Evolutionary conservation across 2,113 vertebrate genomes (phyloP), one percentile per base, ranked within the genome.

Genomic region (Opisthocomus hoazin): DNA sequence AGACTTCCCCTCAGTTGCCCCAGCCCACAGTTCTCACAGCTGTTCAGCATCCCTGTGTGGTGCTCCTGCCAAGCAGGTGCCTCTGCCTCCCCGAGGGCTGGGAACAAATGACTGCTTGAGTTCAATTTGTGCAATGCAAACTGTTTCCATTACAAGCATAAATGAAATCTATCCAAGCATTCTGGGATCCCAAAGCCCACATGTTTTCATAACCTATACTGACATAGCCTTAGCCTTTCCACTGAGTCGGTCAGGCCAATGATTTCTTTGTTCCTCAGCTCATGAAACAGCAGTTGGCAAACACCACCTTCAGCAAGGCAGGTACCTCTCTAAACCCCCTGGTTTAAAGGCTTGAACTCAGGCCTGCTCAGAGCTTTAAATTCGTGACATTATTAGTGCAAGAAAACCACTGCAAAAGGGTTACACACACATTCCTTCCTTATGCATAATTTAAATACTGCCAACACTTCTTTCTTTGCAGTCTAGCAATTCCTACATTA

Each of bases 21-120:
- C 10, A 80, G 29, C 24, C 20, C 34, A 46, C 51, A 20, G 30
- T 84, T 91, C 86, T 77, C 81, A 74, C 79, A 95, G 93, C 93
- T 96, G 83, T 66, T 70, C 54, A 51, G 18, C 43, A 51, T 20
- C 53, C 37, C 45, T 17, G 9, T 26, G 12, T 32, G 12, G 39
- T 32, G 19, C 57, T 90, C 65, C 76, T 95, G 92, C 95, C 89
- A 95, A 96, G 89, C 92, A 96, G 93, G 96, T 96, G 93, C 76
- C 61, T 46, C 46, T 65, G 50, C 66, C 45, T 89, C 68, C 39
- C 80, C 8, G 6, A 89, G 54, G 85, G 34, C 56, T 85, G 53
- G 26, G 89, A 71, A 82, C 66, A 77, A 91, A 90, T 53, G 27
- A 34, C 76, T 84, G 4, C 48, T 79, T 18, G 10, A 91, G 54